These are phyloP conservation scores for Malachius bipustulatus DNA, from an alignment of 2,888 invertebrate species.

Conservation along the genomic window DNA sequence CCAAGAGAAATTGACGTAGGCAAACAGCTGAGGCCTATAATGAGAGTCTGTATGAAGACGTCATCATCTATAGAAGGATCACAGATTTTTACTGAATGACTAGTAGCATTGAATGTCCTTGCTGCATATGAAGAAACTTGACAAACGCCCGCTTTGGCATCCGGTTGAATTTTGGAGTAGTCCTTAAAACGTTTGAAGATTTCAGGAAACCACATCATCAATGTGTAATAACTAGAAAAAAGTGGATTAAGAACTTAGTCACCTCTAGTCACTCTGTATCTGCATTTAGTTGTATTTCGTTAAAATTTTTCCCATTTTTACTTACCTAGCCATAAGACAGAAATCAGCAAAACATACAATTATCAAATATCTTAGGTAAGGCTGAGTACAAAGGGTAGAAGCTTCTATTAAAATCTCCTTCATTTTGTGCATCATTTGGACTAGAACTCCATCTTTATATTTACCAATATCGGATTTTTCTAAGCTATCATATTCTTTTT, in stretches of 20 bases:
- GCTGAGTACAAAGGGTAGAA: conserved; percentile 39
- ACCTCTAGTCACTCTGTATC: too few species aligned
- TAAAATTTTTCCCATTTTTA: too few species aligned
- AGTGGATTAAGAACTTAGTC: too few species aligned
- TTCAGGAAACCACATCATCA: conserved; percentile 61
- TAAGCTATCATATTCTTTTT: conserved; percentile 24
- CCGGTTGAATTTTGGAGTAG: conserved; percentile 37
- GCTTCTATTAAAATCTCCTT: conserved; percentile 17
- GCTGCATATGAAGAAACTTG: conserved; percentile 36
- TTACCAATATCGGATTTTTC: conserved; percentile 15
- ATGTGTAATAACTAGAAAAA: conserved; percentile 43
- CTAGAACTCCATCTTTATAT: conserved; percentile 6
- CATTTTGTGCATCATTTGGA: conserved; percentile 12
- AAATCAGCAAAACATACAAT: conserved; percentile 49
- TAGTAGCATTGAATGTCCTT: background rate
- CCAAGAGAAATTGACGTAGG: conserved; percentile 46
- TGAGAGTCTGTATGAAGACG: conserved; percentile 45
- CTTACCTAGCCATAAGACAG: conserved; percentile 49
- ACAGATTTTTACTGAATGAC: conserved; percentile 20
- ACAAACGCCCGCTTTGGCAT: conserved; percentile 42
- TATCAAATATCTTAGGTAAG: conserved; percentile 42
- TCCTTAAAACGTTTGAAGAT: conserved; percentile 51
- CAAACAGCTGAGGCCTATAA: conserved; percentile 46
- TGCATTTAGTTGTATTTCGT: too few species aligned
- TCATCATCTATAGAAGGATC: conserved; percentile 36